These are phyloP conservation scores for Drosophila ficusphila DNA, from an alignment of 1,140 invertebrate genomes.

Conservation along the genomic window DNA sequence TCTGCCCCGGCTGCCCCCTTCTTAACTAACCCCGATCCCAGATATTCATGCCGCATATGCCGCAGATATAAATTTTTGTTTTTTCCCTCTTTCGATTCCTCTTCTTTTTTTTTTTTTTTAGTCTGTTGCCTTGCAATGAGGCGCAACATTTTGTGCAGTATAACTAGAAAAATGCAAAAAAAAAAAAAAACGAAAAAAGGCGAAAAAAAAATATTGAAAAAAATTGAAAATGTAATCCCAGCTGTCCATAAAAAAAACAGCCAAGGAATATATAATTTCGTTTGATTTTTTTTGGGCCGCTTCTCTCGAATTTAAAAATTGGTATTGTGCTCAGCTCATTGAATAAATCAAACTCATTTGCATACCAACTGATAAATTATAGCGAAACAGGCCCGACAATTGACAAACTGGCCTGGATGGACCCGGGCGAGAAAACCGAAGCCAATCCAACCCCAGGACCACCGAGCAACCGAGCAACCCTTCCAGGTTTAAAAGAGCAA, in stretches of 20 bases:
- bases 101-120: slow-evolving; percentile 61
- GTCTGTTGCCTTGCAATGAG: slow-evolving; percentile 84
- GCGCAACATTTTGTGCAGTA: slow-evolving; percentile 72
- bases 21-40: slow-evolving; percentile 14
- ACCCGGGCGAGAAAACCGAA: slow-evolving; percentile 19
- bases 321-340: slow-evolving; percentile 76
- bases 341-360: slow-evolving; percentile 83
- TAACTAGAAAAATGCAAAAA: slow-evolving; percentile 46
- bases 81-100: slow-evolving; percentile 32
- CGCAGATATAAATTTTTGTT: slow-evolving; percentile 55
- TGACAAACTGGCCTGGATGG: slow-evolving; percentile 57
- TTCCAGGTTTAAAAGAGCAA: slow-evolving; percentile 32
- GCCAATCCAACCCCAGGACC: slow-evolving; percentile 45
- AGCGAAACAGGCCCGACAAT: slow-evolving; percentile 67
- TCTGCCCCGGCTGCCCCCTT: neutral
- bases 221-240: slow-evolving; percentile 39
- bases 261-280: slow-evolving; percentile 45
- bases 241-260: slow-evolving; percentile 54
- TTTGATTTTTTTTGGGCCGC: slow-evolving; percentile 22
- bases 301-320: slow-evolving; percentile 25
- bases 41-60: slow-evolving; percentile 58
- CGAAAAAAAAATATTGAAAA: slow-evolving; percentile 13
- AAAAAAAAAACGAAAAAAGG: too few relatives aligned
- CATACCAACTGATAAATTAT: slow-evolving; percentile 83
- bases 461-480: slow-evolving; percentile 20